Conservation (phyloP, 1,140 invertebrate genomes). For the Stegodyphus dumicola region DNA sequence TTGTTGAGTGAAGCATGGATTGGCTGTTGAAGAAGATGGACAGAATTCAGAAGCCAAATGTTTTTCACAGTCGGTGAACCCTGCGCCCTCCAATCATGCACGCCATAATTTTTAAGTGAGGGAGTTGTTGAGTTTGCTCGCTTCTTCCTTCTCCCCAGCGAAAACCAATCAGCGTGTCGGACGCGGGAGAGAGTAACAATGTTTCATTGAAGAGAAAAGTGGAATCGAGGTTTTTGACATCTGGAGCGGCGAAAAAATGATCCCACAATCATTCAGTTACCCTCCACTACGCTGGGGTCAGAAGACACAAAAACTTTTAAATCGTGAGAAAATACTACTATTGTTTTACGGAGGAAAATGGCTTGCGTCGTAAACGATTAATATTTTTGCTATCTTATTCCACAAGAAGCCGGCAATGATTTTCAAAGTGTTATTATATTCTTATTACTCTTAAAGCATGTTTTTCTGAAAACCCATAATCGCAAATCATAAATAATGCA, state of each 20-base stretch:
- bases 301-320: conserved; percentile 37
- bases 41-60: background rate
- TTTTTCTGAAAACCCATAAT: too few relatives aligned
- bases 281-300: conserved; percentile 45
- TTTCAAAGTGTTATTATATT: too few relatives aligned
- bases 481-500: too few relatives aligned
- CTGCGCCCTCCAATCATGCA: conserved; percentile 35
- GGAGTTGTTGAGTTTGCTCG: background rate
- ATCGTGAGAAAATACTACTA: conserved; percentile 34
- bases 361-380: background rate
- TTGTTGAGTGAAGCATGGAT: too few relatives aligned
- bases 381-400: too few relatives aligned
- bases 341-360: background rate
- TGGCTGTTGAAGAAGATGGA: background rate
- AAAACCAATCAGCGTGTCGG: conserved; percentile 55
- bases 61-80: conserved; percentile 55
- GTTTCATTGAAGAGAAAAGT: conserved; percentile 25
- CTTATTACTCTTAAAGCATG: too few relatives aligned
- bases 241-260: conserved; percentile 19
- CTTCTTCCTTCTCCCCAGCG: background rate
- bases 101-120: conserved; percentile 5
- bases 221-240: conserved; percentile 58
- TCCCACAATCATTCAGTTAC: conserved; percentile 56
- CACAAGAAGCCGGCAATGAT: too few relatives aligned
- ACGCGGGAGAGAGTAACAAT: conserved; percentile 15